A percentile compares a stretch with the other conserved stretches of the same genome.
These are phyloP conservation scores for Semotilus atromaculatus DNA, from an alignment of 2,797 vertebrate genomes.

Conservation along the genomic window DNA sequence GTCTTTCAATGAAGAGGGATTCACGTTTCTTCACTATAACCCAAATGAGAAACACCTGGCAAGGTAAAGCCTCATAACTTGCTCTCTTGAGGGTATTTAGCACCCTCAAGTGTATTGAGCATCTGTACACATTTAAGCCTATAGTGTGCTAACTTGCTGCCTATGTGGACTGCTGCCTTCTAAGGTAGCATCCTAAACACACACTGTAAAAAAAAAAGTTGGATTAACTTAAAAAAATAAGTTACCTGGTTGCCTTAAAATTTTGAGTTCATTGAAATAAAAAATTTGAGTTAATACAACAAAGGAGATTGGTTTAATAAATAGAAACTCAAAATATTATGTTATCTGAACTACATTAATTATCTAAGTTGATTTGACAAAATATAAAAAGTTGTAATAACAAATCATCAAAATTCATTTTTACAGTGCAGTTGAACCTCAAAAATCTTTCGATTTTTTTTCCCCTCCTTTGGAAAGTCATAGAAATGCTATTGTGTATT, in stretches of 20 bases:
- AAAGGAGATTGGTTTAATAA: no score
- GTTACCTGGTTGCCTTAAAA: no score
- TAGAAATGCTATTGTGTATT: background rate
- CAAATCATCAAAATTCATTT: no score
- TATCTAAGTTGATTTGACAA: no score
- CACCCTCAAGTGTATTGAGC: background rate
- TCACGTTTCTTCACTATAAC: slow-evolving; percentile 58
- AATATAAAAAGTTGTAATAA: no score
- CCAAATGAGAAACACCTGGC: slow-evolving; percentile 66
- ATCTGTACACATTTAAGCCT: slow-evolving; percentile 33
- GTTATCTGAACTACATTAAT: no score
- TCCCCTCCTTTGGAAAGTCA: background rate
- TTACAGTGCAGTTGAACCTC: no score
- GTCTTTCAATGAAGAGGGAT: slow-evolving; percentile 55
- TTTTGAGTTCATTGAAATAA: no score
- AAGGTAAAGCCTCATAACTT: slow-evolving; percentile 52
- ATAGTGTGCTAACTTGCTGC: background rate
- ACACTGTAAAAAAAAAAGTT: no score
- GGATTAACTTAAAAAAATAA: no score
- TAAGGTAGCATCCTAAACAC: background rate
- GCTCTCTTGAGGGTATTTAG: slow-evolving; percentile 29
- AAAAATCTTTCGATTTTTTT: background rate
- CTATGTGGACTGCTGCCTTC: background rate
- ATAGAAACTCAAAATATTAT: no score
- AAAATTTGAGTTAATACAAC: no score